Base-by-base conservation (phyloP, 2,888 invertebrate genomes). In the Malacosoma neustria region DNA sequence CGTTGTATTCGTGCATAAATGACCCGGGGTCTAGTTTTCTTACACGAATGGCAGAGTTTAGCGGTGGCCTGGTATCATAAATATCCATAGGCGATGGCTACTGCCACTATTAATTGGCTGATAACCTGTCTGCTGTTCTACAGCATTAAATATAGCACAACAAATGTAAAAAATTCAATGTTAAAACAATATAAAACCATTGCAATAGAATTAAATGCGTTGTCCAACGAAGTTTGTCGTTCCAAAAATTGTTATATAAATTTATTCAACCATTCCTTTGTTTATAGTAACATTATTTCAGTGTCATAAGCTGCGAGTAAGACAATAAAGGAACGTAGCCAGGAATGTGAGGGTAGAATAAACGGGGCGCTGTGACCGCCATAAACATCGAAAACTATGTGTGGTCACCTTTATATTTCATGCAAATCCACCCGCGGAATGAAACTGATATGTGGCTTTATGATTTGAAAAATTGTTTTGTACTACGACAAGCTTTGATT, bases 331-430 rank as follows among this genome's bases (percentile, higher is more conserved):
- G 75, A 64, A 65, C 61, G 68, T 71, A 75, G 72, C 72, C 72
- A 69, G 81, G 81, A 80, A 84, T 81, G 80, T 68, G 56, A 67
- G 67, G 72, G 72, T 71, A 57, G 61, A 52, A 51, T 46, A 57
- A 61, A 71, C 70, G 68, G 64, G 69, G 70, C 64, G 57, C 58
- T 53, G 65, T 77, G 81, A 81, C 84, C 84, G 84, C 75, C 58
- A 79, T 82, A 84, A 84, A 84, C 82, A 81, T 80, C 60, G 57
- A 52, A 57, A 79, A 80, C 80, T 82, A 79, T 84, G 76, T 64
- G 58, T 68, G 77, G 77, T 69, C 73, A 79, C 82, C 84, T 82
- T 85, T 84, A 82, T 84, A 84, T 84, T 77, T 84, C 80, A 84
- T 84, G 84, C 77, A 82, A 84, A 84, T 84, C 69, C 65, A 49